phyloP scores from a whole-genome alignment of 2,113 vertebrate species.

The Bubo scandiacus region DNA sequence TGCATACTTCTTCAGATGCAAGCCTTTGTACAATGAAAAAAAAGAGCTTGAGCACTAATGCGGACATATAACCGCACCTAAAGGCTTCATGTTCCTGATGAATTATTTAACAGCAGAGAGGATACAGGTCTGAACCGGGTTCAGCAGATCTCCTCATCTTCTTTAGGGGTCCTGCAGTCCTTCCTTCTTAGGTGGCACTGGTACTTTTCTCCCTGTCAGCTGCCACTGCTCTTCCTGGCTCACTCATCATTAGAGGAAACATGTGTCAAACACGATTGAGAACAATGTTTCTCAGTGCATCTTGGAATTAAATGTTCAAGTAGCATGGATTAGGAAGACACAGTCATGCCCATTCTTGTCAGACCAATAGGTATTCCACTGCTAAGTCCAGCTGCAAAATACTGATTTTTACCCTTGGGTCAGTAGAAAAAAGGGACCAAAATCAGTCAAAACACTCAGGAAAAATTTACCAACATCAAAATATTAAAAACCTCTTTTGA shows the following conservation, averaged over 20 bases:
- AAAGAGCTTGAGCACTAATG: neutral
- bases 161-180: neutral
- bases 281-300: neutral
- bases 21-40: neutral
- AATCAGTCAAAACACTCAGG: neutral
- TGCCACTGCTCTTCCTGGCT: neutral
- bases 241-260: neutral
- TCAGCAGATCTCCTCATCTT: neutral
- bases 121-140: neutral
- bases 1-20: neutral
- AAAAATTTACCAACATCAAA: neutral
- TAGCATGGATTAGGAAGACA: neutral
- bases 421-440: neutral
- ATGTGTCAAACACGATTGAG: rapidly evolving
- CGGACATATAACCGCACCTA: neutral
- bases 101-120: neutral
- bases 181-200: neutral
- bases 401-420: neutral
- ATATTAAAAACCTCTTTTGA: neutral
- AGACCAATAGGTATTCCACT: neutral
- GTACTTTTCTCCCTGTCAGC: neutral
- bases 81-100: neutral
- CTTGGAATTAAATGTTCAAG: neutral
- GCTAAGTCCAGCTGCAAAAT: neutral
- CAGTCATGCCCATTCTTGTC: neutral